Evolutionary conservation across 2,888 invertebrate species (phyloP), one percentile per base, ranked within the genome.

Genomic region (Graphium colonna): DNA sequence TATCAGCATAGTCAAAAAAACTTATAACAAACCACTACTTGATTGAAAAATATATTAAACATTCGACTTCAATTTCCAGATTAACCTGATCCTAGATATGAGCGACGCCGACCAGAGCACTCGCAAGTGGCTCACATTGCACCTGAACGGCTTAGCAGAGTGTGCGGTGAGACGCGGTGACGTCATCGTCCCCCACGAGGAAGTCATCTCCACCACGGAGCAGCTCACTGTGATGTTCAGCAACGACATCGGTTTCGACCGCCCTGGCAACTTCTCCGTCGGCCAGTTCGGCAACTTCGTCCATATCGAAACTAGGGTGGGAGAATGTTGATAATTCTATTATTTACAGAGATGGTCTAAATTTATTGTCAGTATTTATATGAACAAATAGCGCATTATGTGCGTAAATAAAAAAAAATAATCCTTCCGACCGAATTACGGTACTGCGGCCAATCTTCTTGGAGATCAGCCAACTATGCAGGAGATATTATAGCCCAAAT

Each of bases 141-240:
- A 94, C 58, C 80, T 94, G 52, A 95, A 96, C 76, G 91, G 94
- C 0, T 74, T 97, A 21, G 91, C 94, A 15, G 96, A 97, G 77
- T 94, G 94, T 51, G 93, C 96, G 0, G 91, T 97, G 8, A 75
- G 90, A 38, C 91, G 92, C 58, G 90, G 90, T 3, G 91, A 80
- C 7, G 62, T 69, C 9, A 75, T 93, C 1, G 72, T 95, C 1
- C 83, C 93, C 0, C 92, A 94, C 70, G 93, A 94, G 69, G 92
- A 94, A 1, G 93, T 97, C 15, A 94, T 97, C n/a, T 92, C 94
- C 0, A 91, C 94, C 67, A 91, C 96, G 26, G 95, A 95, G 68
- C 91, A 92, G 49, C 94, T 96, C 61, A 95, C 95, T 0, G 91
- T 96, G 16, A 81, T 89, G 21, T 91, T 92, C 58, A 76, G 74